Evolutionary conservation across 2,888 invertebrate genomes (phyloP).

Genomic region (Masnerella sp.): DNA sequence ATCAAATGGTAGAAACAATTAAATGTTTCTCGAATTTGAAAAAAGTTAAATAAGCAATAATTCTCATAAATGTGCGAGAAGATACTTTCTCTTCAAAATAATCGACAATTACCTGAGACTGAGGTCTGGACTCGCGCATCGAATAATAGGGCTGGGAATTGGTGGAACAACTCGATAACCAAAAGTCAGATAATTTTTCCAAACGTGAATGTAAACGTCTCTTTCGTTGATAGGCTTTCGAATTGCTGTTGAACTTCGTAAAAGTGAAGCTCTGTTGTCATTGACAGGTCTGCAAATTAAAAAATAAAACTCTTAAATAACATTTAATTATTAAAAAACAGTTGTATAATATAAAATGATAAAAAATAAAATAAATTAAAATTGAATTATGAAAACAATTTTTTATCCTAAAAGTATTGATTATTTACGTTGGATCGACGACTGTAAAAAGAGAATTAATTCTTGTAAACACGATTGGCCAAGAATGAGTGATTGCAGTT

Average conservation of each 20-base stretch:
- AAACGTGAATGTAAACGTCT: conserved; percentile 96
- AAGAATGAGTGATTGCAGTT: conserved; percentile 92
- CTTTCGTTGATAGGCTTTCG: conserved; percentile 95
- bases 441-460: conserved; percentile 94
- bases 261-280: conserved; percentile 96
- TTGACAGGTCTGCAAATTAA: conserved; percentile 96
- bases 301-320: no score
- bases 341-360: background rate
- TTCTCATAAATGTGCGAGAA: background rate
- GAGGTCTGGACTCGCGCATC: conserved; percentile 95
- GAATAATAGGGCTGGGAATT: conserved; percentile 89
- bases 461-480: conserved; percentile 96
- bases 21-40: no score
- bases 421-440: conserved; percentile 93
- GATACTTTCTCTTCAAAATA: conserved; percentile 23
- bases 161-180: conserved; percentile 98
- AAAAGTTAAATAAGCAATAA: no score
- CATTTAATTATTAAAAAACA: conserved; percentile 1
- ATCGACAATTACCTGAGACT: conserved; percentile 94
- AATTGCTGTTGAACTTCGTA: conserved; percentile 91
- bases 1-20: no score
- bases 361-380: background rate
- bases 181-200: conserved; percentile 98
- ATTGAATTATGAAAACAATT: background rate
- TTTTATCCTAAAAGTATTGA: conserved; percentile 1